Percentiles rank a stretch among this genome's conserved stretches.
Evolutionary conservation across 2,797 vertebrate species (phyloP).

Genomic region (Takifugu ocellatus): DNA sequence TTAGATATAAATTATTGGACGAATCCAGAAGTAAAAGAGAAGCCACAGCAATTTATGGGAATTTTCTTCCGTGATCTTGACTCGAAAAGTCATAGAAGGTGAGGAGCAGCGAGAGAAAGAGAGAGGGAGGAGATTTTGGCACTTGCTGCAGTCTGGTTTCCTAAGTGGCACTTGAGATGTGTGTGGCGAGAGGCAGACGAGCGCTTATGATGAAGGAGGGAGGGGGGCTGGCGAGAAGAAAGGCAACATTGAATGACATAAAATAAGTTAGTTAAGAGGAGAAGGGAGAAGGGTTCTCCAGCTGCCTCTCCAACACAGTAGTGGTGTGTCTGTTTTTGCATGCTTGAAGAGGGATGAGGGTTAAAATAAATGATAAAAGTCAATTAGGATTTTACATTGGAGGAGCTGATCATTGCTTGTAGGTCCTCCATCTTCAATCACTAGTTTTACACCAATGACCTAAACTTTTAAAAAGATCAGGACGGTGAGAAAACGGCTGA

Average conservation of each 20-base stretch:
- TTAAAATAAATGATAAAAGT: conserved; percentile 68
- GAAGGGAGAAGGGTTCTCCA: conserved; percentile 7
- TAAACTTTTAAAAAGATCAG: conserved; percentile 61
- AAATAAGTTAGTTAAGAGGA: conserved; percentile 44
- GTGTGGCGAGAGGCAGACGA: conserved; percentile 64
- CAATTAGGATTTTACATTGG: conserved; percentile 99
- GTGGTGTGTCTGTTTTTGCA: conserved; percentile 41
- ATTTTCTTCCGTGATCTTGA: conserved; percentile 25
- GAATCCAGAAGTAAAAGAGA: conserved; percentile 35
- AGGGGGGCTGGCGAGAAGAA: conserved; percentile 34
- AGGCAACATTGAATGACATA: conserved; percentile 52
- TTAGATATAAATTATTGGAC: conserved; percentile 33
- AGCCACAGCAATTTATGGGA: conserved; percentile 4
- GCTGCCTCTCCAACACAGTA: conserved; percentile 17
- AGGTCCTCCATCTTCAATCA: conserved; percentile 91
- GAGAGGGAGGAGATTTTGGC: conserved; percentile 57
- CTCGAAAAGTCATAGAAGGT: conserved; percentile 39
- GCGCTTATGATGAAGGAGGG: conserved; percentile 68
- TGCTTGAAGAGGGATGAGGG: conserved; percentile 52
- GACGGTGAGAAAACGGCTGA: conserved; percentile 59
- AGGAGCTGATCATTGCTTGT: conserved; percentile 97
- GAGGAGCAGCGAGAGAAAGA: conserved; percentile 4
- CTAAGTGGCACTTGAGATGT: conserved; percentile 80
- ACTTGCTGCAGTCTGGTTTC: conserved; percentile 60
- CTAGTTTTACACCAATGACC: conserved; percentile 97